Conservation (phyloP, 1,140 invertebrate genomes). For the Leptonema lineaticorne region DNA sequence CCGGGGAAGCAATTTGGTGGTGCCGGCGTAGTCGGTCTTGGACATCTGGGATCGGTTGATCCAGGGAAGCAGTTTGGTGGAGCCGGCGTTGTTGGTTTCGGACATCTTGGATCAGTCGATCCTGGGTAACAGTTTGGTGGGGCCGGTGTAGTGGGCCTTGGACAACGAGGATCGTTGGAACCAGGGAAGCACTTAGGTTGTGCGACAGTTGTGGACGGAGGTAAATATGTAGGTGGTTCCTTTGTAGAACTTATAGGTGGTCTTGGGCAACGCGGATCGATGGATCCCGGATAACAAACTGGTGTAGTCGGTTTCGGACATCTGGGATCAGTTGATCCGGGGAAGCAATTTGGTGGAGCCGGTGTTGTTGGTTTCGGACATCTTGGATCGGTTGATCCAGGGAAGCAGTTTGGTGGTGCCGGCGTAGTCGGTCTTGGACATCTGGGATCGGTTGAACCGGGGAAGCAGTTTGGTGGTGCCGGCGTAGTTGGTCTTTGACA, state of each 20-base stretch:
- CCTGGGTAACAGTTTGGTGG: slow-evolving; percentile 46
- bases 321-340: slow-evolving; percentile 45
- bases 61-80: slow-evolving; percentile 45
- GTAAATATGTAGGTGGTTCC: slow-evolving; percentile 46
- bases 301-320: slow-evolving; percentile 41
- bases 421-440: slow-evolving; percentile 45
- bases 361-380: slow-evolving; percentile 41
- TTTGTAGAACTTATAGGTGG: slow-evolving; percentile 36
- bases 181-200: slow-evolving; percentile 44
- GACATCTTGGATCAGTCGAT: slow-evolving; percentile 47
- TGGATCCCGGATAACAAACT: slow-evolving; percentile 45
- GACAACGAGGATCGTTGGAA: slow-evolving; percentile 46
- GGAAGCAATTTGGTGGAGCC: slow-evolving; percentile 40
- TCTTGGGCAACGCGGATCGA: slow-evolving; percentile 46
- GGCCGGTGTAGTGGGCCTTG: slow-evolving; percentile 23
- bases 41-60: slow-evolving; percentile 43
- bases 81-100: slow-evolving; percentile 40
- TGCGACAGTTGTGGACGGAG: slow-evolving; percentile 44
- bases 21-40: not conserved
- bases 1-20: slow-evolving; percentile 49
- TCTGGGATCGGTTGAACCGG: slow-evolving; percentile 46
- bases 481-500: slow-evolving; percentile 42
- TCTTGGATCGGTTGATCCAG: slow-evolving; percentile 36
- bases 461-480: slow-evolving; percentile 34
- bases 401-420: slow-evolving; percentile 37